These are phyloP conservation scores for Aphaenogaster rudis DNA, from an alignment of 1,140 invertebrate species.

Conservation along the genomic window DNA sequence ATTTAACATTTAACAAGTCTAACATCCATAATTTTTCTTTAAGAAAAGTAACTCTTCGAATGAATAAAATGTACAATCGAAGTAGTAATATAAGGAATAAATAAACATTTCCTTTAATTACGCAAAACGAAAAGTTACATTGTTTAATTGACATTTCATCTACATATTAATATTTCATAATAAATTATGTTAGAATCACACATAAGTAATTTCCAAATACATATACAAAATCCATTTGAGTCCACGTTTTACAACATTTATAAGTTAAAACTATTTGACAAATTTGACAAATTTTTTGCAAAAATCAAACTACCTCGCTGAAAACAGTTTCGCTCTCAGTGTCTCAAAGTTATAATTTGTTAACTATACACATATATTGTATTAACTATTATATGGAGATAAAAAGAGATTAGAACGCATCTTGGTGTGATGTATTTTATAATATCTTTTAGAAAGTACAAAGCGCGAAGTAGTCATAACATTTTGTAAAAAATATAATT, in stretches of 20 bases:
- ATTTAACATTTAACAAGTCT: not conserved
- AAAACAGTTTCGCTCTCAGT: constrained; percentile 18
- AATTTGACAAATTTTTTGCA: not conserved
- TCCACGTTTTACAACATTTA: not conserved
- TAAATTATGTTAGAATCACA: not conserved
- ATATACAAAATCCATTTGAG: not conserved
- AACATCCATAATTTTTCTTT: not conserved
- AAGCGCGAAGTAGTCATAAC: not conserved
- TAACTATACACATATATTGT: not conserved
- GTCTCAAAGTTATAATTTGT: not conserved
- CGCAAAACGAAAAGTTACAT: not conserved
- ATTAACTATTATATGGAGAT: not conserved
- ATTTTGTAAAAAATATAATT: constrained; percentile 29
- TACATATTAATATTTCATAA: not conserved
- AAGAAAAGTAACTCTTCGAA: not conserved
- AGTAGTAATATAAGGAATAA: constrained; percentile 1
- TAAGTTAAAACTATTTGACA: not conserved
- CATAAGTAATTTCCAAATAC: constrained; percentile 8
- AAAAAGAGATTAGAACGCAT: not conserved
- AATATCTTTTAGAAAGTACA: constrained; percentile 5
- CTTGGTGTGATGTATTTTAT: not conserved
- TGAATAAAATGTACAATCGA: constrained; percentile 2
- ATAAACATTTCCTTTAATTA: constrained; percentile 13
- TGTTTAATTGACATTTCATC: not conserved
- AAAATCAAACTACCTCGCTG: not conserved